Base-by-base conservation (phyloP, 1,140 invertebrate genomes). In the Drosophila tani region DNA sequence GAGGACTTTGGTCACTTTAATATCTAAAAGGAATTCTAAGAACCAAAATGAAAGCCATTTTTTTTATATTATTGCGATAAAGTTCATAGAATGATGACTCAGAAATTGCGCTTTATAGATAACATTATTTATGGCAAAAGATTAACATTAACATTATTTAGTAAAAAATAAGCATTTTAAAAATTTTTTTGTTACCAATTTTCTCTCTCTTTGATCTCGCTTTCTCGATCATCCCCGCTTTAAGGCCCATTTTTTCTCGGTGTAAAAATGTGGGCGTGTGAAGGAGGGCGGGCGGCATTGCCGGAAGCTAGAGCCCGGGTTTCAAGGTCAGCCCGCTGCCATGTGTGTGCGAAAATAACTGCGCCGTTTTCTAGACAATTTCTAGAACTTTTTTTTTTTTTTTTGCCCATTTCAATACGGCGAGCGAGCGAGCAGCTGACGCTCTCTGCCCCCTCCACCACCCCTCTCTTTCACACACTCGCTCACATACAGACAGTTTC, bases 361-460 rank as follows among this genome's bases (percentile, higher is more conserved):
- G 77, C 67, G 66, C 58, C 58, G 65, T 50, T 59, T 66, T 65
- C 46, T 58, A 21, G 69, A 73, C 78, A 74, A 68, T 88, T 87
- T 87, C 81, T 84, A 88, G 84, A 88, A 88, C 60, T 55, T 84
- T 80, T 81, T 67, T 56, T 80, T 81, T 67, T 56, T 47, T 50
- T 67, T 56, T 47, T 49, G 51, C 75, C 81, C 78, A 78, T 84
- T 87, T 83, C 55, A 75, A 84, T 84, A 69, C 67, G 29, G 17
- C 35, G 32, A 35, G n/a, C 35, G 32, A 35, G n/a, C 56, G 47
- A 84, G 78, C 84, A 88, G 85, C 85, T 90, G 84, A 88, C 81
- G 62, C 67, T 68, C 64, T 53, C 67, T 24, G 21, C 21, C 49
- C 45, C 29, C 41, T 57, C 14, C 15, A 14, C 32, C 32, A 35